These are phyloP conservation scores for Chaitophorus viminalis DNA, from an alignment of 2,888 invertebrate genomes.

Conservation along the genomic window DNA sequence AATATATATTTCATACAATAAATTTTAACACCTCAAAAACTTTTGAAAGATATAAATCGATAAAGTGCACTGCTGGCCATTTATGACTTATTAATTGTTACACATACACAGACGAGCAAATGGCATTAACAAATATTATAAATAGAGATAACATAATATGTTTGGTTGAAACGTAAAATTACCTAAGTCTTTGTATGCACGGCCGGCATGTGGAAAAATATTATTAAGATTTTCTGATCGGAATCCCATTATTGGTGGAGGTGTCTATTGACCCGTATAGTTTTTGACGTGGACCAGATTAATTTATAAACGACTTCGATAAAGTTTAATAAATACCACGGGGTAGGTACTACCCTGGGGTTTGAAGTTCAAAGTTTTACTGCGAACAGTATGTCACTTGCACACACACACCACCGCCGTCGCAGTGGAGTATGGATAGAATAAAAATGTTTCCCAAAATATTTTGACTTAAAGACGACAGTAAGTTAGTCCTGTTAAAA, in stretches of 20 bases:
- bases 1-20: no score
- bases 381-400: slow-evolving; percentile 12
- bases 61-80: no score
- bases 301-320: slow-evolving; percentile 20
- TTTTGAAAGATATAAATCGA: no score
- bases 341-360: neutral
- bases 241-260: neutral
- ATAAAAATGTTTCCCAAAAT: neutral
- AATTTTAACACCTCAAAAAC: no score
- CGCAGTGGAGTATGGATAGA: neutral
- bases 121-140: no score
- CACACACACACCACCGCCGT: neutral
- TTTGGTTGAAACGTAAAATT: neutral
- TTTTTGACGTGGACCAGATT: slow-evolving; percentile 12
- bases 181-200: neutral
- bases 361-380: slow-evolving; percentile 6
- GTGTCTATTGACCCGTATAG: slow-evolving; percentile 5
- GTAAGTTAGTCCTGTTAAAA: neutral
- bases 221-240: neutral
- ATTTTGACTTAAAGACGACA: slow-evolving; percentile 7
- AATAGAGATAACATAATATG: neutral
- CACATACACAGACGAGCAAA: no score
- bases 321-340: slow-evolving; percentile 21
- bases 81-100: no score
- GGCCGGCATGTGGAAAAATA: neutral